These are phyloP conservation scores for Lepidothrix coronata DNA, from an alignment of 2,113 vertebrate genomes.

Conservation along the genomic window DNA sequence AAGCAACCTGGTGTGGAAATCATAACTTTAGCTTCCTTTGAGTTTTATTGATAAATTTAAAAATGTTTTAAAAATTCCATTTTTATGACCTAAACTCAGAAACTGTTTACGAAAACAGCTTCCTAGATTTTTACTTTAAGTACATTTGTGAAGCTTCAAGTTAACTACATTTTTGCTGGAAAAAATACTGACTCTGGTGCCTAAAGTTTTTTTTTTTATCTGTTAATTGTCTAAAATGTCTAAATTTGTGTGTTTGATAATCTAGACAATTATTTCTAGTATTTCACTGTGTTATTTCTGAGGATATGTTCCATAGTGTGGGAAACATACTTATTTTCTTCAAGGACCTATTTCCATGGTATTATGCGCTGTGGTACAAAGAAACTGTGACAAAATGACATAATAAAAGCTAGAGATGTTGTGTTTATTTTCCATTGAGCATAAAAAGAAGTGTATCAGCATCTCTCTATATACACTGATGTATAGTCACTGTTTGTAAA, in stretches of 20 bases:
- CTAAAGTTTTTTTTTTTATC: background rate
- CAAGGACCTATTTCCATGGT: background rate
- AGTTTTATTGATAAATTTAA: background rate
- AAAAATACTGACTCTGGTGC: background rate
- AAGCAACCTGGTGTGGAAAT: background rate
- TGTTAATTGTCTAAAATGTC: background rate
- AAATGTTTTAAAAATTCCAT: background rate
- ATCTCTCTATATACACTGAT: background rate
- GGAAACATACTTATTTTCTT: background rate
- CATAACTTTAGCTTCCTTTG: background rate
- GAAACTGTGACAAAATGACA: too few species aligned
- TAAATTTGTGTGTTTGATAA: background rate
- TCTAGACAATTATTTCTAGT: background rate
- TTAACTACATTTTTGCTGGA: background rate
- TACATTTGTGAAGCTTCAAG: background rate
- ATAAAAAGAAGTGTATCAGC: background rate
- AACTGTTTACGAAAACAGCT: background rate
- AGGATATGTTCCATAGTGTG: background rate
- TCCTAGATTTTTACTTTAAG: background rate
- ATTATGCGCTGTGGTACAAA: background rate
- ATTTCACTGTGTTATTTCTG: background rate
- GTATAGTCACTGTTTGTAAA: background rate
- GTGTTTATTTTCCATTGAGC: background rate
- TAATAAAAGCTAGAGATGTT: too few species aligned
- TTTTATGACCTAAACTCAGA: background rate